Evolutionary conservation across 2,113 vertebrate species (phyloP).

Genomic region (Balaeniceps rex): DNA sequence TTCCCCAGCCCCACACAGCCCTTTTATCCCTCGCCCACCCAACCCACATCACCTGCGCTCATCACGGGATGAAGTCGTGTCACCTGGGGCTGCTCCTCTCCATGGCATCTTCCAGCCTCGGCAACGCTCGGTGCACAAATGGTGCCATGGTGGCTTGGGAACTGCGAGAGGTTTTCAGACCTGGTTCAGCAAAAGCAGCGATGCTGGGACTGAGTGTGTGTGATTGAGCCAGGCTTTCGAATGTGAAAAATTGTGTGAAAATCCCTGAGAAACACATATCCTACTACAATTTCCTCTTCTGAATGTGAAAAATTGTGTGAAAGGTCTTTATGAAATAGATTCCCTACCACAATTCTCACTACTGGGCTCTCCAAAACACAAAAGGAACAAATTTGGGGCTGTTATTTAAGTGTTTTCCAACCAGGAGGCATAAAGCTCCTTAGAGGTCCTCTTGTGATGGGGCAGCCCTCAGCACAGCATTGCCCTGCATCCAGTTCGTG

Average conservation of each 20-base stretch:
- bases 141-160: not conserved
- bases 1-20: rapidly evolving
- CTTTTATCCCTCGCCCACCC: not conserved
- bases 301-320: not conserved
- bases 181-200: not conserved
- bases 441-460: too few relatives aligned
- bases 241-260: not conserved
- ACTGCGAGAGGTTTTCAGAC: not conserved
- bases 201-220: not conserved
- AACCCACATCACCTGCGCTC: not conserved
- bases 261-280: not conserved
- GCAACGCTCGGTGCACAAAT: not conserved
- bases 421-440: not conserved
- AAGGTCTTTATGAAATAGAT: not conserved
- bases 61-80: rapidly evolving
- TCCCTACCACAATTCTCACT: not conserved
- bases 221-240: not conserved
- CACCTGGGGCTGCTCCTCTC: not conserved
- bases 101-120: not conserved
- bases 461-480: not conserved
- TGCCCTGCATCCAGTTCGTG: not conserved
- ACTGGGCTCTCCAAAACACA: not conserved
- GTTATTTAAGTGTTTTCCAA: not conserved
- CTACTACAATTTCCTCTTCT: not conserved
- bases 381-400: not conserved